Evolutionary conservation across 1,140 invertebrate species (phyloP).

Genomic region (Pinna nobilis): DNA sequence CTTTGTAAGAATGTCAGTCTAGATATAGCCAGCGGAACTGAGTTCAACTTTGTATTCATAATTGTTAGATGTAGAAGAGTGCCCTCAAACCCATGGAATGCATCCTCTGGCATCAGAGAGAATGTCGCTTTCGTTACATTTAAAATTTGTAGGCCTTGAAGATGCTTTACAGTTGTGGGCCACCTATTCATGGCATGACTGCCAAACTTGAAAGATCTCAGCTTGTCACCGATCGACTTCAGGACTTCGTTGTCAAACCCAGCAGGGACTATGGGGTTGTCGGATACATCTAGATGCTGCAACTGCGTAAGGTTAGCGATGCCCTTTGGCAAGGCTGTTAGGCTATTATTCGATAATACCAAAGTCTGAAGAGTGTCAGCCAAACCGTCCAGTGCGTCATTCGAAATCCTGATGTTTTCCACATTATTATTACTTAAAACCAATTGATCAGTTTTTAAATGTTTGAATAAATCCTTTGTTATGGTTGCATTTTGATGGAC

Average conservation of each 20-base stretch:
- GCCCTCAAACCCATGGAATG: conserved; percentile 36
- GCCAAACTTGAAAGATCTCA: conserved; percentile 23
- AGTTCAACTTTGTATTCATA: conserved; percentile 12
- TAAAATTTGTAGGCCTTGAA: conserved; percentile 14
- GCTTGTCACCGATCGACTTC: conserved; percentile 16
- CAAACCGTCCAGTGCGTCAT: background rate
- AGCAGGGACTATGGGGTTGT: background rate
- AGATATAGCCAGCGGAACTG: conserved; percentile 15
- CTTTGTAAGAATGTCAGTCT: conserved; percentile 18
- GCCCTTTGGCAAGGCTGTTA: background rate
- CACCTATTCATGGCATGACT: background rate
- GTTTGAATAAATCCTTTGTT: background rate
- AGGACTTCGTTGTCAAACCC: background rate
- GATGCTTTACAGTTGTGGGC: conserved; percentile 19
- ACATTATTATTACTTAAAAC: background rate
- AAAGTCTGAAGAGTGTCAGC: conserved; percentile 1
- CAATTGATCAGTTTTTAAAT: background rate
- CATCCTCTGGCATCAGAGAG: conserved; percentile 7
- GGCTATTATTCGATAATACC: conserved; percentile 1
- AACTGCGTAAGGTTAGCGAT: background rate
- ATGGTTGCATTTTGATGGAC: background rate
- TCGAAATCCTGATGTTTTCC: background rate
- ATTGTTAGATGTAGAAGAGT: conserved; percentile 24
- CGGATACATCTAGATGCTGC: conserved; percentile 2
- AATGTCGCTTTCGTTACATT: conserved; percentile 6